Base-by-base conservation (phyloP, 2,797 vertebrate genomes). In the Agapornis canus region DNA sequence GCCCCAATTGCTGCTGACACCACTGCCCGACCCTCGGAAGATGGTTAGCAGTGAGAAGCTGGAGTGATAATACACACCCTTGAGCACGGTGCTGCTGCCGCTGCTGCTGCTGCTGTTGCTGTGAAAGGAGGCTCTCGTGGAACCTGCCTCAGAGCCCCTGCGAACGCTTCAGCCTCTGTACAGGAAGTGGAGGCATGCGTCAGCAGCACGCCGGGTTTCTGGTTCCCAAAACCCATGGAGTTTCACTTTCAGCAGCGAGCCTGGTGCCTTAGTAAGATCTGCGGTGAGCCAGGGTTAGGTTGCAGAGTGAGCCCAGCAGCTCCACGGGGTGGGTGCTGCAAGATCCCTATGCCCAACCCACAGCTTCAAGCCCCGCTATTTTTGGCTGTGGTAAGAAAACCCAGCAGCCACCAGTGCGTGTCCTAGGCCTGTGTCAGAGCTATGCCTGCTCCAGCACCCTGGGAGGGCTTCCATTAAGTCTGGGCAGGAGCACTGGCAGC, bases 361-460 rank as follows among this genome's bases (percentile, higher is more conserved):
- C 1, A 3, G n/a, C 47, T 32, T 14, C 2, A 3, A 49, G 29
- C 5, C 32, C 49, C 1, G 0, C 13, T 31, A 2, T 7, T 49
- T 25, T 49, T 16, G 1, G 51, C 57, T 8, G 57, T 2, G 3
- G 39, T 20, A 39, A 49, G 26, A 11, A 56, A 69, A 35, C 10
- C 21, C 59, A 4, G 45, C 49, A 16, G 71, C n/a, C 43, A 1
- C 20, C 65, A 8, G 6, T 2, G 5, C 1, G 4, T 13, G 19
- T 14, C 16, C 32, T 4, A 23, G 20, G 18, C 51, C 35, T 32
- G 20, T 8, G 61, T 43, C n/a, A 25, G 35, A 69, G n/a, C 23
- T n/a, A 39, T 22, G 16, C 22, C 60, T 11, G 17, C 3, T 0
- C 52, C 68, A 25, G 47, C 76, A 13, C 31, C 40, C 35, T 9